Base-by-base conservation (phyloP, 2,888 invertebrate genomes). In the Mythimna lalbum region DNA sequence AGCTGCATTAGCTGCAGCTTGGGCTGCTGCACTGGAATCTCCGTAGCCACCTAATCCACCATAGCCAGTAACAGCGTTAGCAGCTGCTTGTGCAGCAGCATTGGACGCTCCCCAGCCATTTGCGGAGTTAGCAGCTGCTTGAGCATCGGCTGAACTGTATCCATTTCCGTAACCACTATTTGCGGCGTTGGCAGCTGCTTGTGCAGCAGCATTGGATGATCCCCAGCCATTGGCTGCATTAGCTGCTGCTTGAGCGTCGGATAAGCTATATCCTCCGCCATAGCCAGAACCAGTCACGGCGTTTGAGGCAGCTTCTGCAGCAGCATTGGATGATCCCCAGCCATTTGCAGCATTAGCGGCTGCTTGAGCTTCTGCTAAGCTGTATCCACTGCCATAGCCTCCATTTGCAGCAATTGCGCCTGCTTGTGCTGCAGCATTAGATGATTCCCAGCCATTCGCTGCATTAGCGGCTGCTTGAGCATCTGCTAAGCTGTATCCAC, bases 381-480 rank as follows among this genome's bases (percentile, higher is more conserved):
- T 49, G 14, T 17, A 55, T 17, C 53, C 61, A n/a, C 55, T 2
- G n/a, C 61, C 60, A 31, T 71, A 61, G 2, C 55, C 60, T 56
- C 33, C 36, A 21, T 14, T 36, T 6, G 36, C 39, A 1, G 21
- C 17, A 5, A 39, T 23, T 6, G 23, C 39, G 4, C 43, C 52
- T 7, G 64, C 69, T 2, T 57, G 21, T 1, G 57, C 57, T 2
- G 19, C 55, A 9, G 55, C 55, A 31, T 55, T 31, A 19, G 55
- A 27, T 17, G 7, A 49, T 14, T 23, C 65, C 19, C 31, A 53
- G 27, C 31, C 53, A 0, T 19, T 55, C 0, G 53, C 56, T 5
- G 73, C 64, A 2, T 71, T 61, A 7, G 71, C 57, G 17, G 50
- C 62, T 14, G 71, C 71, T 50, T 62, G 67, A 9, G 67, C 62